Conservation (phyloP, 2,888 invertebrate species). For the Patella caerulea region DNA sequence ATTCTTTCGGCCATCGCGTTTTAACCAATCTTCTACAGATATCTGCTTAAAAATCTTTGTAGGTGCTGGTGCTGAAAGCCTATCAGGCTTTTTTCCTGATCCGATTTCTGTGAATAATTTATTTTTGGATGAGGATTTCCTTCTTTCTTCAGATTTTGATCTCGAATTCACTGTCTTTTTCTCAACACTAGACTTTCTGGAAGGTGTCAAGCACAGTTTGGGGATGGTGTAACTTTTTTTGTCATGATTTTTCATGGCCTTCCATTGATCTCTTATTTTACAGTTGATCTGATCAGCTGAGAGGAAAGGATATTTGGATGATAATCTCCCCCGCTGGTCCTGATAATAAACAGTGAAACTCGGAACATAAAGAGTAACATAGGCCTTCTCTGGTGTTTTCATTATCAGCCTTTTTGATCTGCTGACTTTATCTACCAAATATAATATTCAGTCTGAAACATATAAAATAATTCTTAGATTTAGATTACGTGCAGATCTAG, state of each 20-base stretch:
- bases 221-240: conserved; percentile 39
- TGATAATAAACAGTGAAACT: conserved; percentile 39
- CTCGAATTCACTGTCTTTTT: conserved; percentile 8
- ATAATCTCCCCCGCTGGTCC: conserved; percentile 45
- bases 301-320: conserved; percentile 52
- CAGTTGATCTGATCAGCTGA: conserved; percentile 51
- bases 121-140: neutral
- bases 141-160: neutral
- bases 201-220: conserved; percentile 32
- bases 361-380: conserved; percentile 23
- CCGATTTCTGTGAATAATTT: neutral
- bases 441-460: no score
- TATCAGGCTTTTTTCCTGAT: neutral
- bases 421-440: no score
- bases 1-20: conserved; percentile 11
- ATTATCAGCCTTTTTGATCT: neutral
- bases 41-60: conserved; percentile 7
- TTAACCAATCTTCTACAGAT: conserved; percentile 23
- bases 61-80: neutral
- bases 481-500: no score
- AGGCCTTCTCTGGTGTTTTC: neutral
- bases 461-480: no score
- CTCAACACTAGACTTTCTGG: conserved; percentile 17
- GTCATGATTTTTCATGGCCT: conserved; percentile 31
- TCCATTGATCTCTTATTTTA: conserved; percentile 55